Percentiles rank a stretch among this genome's conserved stretches.
Conservation (phyloP, 2,797 vertebrate species). For the Pyrocephalus nanus region DNA sequence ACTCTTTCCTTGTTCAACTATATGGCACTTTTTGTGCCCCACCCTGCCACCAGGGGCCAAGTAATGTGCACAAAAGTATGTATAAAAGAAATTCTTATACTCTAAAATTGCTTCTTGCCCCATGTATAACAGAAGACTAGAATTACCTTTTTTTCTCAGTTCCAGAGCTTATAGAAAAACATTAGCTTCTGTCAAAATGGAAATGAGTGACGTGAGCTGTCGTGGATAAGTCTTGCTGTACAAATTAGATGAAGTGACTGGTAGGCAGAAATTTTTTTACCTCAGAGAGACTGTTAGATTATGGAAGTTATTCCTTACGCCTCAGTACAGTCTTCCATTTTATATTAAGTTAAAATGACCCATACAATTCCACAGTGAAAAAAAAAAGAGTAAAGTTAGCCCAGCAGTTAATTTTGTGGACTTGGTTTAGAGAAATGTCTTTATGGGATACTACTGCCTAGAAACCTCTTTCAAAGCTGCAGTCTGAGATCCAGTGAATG, state of each 20-base stretch:
- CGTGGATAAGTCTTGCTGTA: background rate
- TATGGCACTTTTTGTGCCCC: background rate
- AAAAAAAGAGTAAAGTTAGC: background rate
- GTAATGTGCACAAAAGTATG: background rate
- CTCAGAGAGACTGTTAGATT: background rate
- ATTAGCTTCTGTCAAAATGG: background rate
- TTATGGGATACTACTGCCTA: background rate
- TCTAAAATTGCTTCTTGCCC: background rate
- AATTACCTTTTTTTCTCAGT: background rate
- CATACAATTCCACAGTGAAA: background rate
- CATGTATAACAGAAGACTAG: background rate
- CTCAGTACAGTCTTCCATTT: background rate
- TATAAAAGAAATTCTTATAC: background rate
- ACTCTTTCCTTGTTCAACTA: background rate
- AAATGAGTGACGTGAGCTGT: background rate
- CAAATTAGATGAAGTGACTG: background rate
- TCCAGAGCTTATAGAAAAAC: background rate
- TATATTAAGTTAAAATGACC: background rate
- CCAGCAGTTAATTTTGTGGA: background rate
- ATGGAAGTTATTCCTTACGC: background rate
- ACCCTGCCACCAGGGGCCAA: too few species aligned
- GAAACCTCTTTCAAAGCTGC: background rate
- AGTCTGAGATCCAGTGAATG: background rate
- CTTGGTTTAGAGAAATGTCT: background rate
- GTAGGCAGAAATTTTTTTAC: background rate